Conservation (phyloP, 1,140 invertebrate species). For the Papilio aristodemus region DNA sequence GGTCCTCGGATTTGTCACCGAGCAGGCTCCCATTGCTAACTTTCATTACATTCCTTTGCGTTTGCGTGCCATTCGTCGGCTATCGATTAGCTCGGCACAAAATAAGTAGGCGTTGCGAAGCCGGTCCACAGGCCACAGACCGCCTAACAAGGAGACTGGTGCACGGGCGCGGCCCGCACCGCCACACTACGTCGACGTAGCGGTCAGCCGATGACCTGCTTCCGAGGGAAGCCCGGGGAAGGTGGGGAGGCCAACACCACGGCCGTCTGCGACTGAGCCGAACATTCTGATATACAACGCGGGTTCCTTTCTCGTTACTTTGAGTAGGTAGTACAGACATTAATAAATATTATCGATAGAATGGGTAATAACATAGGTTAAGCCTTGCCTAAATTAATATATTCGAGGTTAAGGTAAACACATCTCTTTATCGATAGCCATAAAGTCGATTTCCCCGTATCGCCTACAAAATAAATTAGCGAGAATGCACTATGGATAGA, state of each 20-base stretch:
- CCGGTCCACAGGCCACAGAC: constrained; percentile 46
- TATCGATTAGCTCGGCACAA: constrained; percentile 49
- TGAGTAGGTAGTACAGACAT: not conserved
- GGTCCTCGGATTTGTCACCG: constrained; percentile 10
- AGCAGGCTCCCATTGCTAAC: constrained; percentile 23
- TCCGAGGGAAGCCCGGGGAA: constrained; percentile 64
- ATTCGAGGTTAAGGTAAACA: not conserved
- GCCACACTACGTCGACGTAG: constrained; percentile 51
- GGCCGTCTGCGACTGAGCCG: not conserved
- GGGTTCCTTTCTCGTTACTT: constrained; percentile 22
- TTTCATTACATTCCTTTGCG: constrained; percentile 43
- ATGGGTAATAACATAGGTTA: constrained; percentile 4
- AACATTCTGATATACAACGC: constrained; percentile 24
- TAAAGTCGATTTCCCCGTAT: constrained; percentile 11
- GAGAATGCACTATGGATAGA: constrained; percentile 37
- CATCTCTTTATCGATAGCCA: not conserved
- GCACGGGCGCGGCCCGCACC: constrained; percentile 42
- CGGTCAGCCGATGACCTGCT: constrained; percentile 71
- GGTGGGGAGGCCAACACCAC: constrained; percentile 47
- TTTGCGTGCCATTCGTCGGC: constrained; percentile 46
- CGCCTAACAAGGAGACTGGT: constrained; percentile 51
- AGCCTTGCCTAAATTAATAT: constrained; percentile 17
- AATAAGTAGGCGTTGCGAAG: constrained; percentile 55
- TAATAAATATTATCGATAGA: constrained; percentile 3
- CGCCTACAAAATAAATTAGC: constrained; percentile 32